A percentile compares a stretch with the other conserved stretches of the same genome.
Evolutionary conservation across 2,113 vertebrate genomes (phyloP).

Genomic region (Orthochromis indermauri): DNA sequence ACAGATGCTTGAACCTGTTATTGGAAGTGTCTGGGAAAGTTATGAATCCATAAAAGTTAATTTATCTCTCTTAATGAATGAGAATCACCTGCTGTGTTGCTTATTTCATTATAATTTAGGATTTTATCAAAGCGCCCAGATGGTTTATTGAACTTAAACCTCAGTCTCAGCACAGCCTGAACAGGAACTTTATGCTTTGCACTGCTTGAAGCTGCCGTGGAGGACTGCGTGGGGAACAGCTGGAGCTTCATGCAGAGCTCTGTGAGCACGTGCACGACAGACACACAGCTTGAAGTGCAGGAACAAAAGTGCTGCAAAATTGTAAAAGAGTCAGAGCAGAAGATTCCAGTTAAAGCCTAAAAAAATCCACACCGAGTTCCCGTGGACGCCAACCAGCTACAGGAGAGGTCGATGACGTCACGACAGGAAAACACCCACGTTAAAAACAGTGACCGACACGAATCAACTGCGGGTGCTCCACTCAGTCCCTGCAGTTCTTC

Average conservation of each 20-base stretch:
- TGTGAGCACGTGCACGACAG: background rate
- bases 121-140: background rate
- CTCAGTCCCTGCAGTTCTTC: background rate
- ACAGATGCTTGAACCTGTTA: background rate
- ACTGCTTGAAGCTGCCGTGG: background rate
- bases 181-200: background rate
- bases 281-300: background rate
- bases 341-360: background rate
- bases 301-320: background rate
- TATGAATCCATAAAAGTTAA: background rate
- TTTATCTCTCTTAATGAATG: background rate
- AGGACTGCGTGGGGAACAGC: background rate
- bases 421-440: background rate
- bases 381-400: background rate
- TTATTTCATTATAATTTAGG: background rate
- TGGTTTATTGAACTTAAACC: background rate
- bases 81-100: background rate
- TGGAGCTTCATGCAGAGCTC: background rate
- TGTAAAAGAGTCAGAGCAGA: background rate
- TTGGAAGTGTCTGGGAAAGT: background rate
- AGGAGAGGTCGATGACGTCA: background rate
- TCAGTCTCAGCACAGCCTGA: background rate
- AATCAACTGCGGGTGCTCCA: background rate
- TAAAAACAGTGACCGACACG: background rate
- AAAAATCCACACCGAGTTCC: background rate